Conservation (phyloP, 2,888 invertebrate species). For the Ochropleura leucogaster region DNA sequence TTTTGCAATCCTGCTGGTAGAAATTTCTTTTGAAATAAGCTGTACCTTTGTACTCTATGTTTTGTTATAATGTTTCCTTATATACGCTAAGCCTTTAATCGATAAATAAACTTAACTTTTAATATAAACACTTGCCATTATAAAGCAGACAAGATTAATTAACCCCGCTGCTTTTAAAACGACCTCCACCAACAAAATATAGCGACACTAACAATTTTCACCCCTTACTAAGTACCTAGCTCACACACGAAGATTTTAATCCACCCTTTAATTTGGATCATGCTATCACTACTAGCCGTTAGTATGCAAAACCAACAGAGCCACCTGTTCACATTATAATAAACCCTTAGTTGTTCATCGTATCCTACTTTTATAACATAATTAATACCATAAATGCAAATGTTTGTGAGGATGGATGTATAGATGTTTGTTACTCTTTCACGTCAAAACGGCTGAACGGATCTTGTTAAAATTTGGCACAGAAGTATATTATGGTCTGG, state of each 20-base stretch:
- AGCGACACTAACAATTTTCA: constrained; percentile 16
- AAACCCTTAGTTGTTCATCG: constrained; percentile 37
- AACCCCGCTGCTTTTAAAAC: not conserved
- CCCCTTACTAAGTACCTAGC: constrained; percentile 21
- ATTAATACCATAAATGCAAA: no score
- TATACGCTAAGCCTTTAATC: no score
- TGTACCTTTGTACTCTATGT: no score
- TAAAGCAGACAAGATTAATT: not conserved
- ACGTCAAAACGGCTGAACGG: no score
- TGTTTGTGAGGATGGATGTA: no score
- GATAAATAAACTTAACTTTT: not conserved
- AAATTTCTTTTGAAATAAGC: no score
- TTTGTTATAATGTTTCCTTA: no score
- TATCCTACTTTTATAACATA: no score
- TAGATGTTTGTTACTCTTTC: no score
- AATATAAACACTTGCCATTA: not conserved
- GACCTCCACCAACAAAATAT: not conserved
- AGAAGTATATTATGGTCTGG: no score
- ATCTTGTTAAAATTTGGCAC: no score
- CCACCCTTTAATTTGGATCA: constrained; percentile 68
- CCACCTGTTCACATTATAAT: constrained; percentile 46
- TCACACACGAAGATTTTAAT: constrained; percentile 49
- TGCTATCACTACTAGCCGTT: constrained; percentile 57
- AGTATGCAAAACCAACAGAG: constrained; percentile 69
- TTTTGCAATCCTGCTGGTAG: no score